Evolutionary conservation across 2,113 vertebrate species (phyloP), one percentile per base, ranked within the genome.

Genomic region (Fulmarus glacialis): DNA sequence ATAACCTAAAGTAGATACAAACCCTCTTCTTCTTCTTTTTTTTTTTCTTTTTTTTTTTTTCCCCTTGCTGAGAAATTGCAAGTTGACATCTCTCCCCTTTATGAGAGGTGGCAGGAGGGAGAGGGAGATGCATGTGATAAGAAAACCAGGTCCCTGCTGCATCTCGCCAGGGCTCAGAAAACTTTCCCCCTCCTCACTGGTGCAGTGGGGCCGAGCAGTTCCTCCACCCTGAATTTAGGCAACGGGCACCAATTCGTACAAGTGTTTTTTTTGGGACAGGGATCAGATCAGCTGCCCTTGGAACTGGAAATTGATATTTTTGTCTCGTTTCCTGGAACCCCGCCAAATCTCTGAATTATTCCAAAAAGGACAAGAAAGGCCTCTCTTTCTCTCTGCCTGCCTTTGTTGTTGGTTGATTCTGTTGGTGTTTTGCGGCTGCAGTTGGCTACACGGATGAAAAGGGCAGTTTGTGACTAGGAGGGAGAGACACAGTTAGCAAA

Each of bases 71-170:
- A 60, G 73, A 89, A 97, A 95, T 87, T 97, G 98, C 93, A 96
- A 96, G 91, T 82, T 86, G 84, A 95, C 66, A 75, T 78, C 79
- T 88, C 85, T 88, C n/a, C 63, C 52, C 82, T 95, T 95, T 82
- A 97, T 96, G 92, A 97, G 93, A 92, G 73, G 23, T 12, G 12
- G 90, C 92, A 81, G 96, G 94, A 95, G 73, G 79, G 60, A 30
- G 88, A 66, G 20, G 20, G 87, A 92, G 92, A 75, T 71, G 60
- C 22, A 12, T 12, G 38, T 2, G 40, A 23, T 15, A 50, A 90
- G 73, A 78, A 89, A 90, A 43, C 10, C 23, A 17, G 59, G 45
- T 75, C 60, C n/a, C 72, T 60, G 30, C 71, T 21, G 72, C 80
- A 80, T 62, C 53, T 74, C 34, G 6, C 45, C 30, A 15, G 30